These are phyloP conservation scores for Ictalurus furcatus DNA, from an alignment of 2,113 vertebrate genomes.

Conservation along the genomic window DNA sequence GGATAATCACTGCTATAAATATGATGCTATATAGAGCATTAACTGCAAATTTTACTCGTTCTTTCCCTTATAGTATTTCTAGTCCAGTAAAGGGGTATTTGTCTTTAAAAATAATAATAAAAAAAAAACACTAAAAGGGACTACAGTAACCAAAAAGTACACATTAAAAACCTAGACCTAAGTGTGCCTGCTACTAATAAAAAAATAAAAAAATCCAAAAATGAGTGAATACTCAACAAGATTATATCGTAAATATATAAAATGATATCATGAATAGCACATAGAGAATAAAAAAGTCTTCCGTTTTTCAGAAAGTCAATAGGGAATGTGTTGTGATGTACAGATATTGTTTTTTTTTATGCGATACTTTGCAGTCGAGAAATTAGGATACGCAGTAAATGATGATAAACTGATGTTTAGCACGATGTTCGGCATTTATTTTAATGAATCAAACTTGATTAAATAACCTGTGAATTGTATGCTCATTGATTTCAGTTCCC, in stretches of 20 bases:
- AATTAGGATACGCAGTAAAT: neutral
- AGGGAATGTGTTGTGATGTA: neutral
- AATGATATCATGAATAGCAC: neutral
- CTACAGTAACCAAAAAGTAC: neutral
- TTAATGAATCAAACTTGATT: neutral
- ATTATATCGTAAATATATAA: neutral
- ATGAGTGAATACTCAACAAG: neutral
- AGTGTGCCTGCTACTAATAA: neutral
- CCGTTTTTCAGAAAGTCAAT: neutral
- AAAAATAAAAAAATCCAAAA: neutral
- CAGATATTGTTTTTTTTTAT: neutral
- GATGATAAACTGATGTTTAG: neutral
- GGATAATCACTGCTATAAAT: neutral
- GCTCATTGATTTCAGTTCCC: constrained; percentile 78
- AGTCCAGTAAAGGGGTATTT: neutral
- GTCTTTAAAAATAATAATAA: neutral
- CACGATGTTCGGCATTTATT: neutral
- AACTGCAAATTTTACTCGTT: neutral
- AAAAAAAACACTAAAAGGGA: neutral
- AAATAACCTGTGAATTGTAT: neutral
- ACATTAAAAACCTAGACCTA: neutral
- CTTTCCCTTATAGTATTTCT: neutral
- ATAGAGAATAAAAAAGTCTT: neutral
- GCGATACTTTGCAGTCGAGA: neutral
- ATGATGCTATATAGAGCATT: neutral